phyloP scores from a whole-genome alignment of 2,113 vertebrate species.

The Okapia johnstoni region DNA sequence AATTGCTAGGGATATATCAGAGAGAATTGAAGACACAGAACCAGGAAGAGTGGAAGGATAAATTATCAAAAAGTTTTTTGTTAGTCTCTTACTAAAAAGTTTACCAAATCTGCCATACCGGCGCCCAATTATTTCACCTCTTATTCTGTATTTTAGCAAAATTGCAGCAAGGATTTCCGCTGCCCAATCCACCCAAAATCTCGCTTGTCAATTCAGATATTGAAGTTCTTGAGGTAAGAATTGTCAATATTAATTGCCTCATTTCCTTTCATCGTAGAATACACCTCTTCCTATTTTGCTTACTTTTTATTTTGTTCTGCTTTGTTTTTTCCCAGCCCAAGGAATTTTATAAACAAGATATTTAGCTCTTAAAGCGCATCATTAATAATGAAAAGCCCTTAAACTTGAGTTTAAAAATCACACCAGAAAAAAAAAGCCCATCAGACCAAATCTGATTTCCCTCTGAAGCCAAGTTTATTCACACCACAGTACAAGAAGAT shows the following conservation, averaged over 20 bases:
- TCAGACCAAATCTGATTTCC: neutral
- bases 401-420: constrained; percentile 12
- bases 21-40: neutral
- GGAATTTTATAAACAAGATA: neutral
- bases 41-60: neutral
- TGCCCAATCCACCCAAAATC: constrained; percentile 74
- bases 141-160: constrained; percentile 71
- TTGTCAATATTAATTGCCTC: neutral
- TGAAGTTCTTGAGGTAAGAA: constrained; percentile 77
- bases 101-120: neutral
- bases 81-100: neutral
- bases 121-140: neutral
- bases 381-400: neutral
- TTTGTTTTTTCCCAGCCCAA: neutral
- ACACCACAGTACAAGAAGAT: neutral
- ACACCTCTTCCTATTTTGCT: neutral
- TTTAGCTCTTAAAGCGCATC: neutral
- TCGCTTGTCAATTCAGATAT: constrained; percentile 73
- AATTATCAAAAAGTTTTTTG: neutral
- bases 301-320: neutral
- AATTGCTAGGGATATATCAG: neutral
- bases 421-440: neutral
- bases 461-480: neutral
- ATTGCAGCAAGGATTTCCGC: constrained; percentile 80
- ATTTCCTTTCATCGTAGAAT: neutral